A percentile compares a stretch with the other conserved stretches of the same genome.
Conservation (phyloP, 2,888 invertebrate genomes). For the Meteorus colon region DNA sequence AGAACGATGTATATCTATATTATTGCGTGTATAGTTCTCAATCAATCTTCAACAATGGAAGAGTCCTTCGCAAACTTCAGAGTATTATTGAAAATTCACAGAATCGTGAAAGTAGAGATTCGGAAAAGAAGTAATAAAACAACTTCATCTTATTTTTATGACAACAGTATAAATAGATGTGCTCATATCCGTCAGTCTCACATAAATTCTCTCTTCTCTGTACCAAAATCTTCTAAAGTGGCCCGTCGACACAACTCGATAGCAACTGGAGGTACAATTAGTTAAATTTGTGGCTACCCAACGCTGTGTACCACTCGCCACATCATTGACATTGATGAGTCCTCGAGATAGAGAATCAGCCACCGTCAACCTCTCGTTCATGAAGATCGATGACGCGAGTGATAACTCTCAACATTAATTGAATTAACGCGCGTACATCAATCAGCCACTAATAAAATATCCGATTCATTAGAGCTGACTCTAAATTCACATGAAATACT, state of each 20-base stretch:
- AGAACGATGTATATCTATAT: conserved; percentile 12
- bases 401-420: no score
- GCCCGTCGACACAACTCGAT: conserved; percentile 57
- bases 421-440: neutral
- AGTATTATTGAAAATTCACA: conserved; percentile 40
- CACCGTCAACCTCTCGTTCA: conserved; percentile 45
- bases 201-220: neutral
- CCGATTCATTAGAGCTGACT: no score
- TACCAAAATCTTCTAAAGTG: conserved; percentile 24
- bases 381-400: neutral
- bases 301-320: conserved; percentile 43
- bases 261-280: conserved; percentile 62
- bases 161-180: no score
- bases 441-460: neutral
- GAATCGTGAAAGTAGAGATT: conserved; percentile 31
- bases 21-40: conserved; percentile 6
- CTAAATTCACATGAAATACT: no score
- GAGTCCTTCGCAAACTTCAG: conserved; percentile 6
- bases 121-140: neutral
- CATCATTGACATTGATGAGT: conserved; percentile 52
- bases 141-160: no score
- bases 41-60: conserved; percentile 9
- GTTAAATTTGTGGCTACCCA: conserved; percentile 64
- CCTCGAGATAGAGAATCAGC: conserved; percentile 50
- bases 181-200: neutral